These are phyloP conservation scores for Drosophila fungiperda DNA, from an alignment of 2,888 invertebrate genomes.

Conservation along the genomic window DNA sequence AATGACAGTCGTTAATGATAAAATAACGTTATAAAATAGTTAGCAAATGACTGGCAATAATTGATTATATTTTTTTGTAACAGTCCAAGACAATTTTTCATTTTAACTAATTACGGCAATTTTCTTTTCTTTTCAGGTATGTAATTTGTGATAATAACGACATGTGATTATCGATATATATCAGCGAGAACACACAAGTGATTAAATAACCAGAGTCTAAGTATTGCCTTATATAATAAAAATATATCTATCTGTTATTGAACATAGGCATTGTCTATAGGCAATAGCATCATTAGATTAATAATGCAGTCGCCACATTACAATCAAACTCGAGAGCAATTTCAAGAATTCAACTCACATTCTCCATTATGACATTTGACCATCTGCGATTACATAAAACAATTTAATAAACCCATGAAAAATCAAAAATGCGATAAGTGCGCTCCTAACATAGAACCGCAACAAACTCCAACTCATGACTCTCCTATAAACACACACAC, in stretches of 20 bases:
- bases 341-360: slow-evolving; percentile 58
- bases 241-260: slow-evolving; percentile 17
- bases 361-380: slow-evolving; percentile 59
- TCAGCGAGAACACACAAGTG: neutral
- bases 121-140: slow-evolving; percentile 56
- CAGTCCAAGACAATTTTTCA: neutral
- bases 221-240: slow-evolving; percentile 14
- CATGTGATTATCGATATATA: neutral
- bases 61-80: neutral
- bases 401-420: slow-evolving; percentile 80
- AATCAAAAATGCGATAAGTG: slow-evolving; percentile 76
- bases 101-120: slow-evolving; percentile 3
- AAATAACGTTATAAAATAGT: neutral
- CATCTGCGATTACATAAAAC: slow-evolving; percentile 65
- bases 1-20: neutral
- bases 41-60: neutral
- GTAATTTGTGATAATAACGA: slow-evolving; percentile 26
- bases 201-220: neutral
- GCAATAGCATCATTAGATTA: slow-evolving; percentile 45
- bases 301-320: slow-evolving; percentile 41
- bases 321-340: slow-evolving; percentile 60
- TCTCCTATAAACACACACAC: slow-evolving; percentile 10
- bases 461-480: slow-evolving; percentile 19
- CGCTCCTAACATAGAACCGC: slow-evolving; percentile 29
- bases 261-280: slow-evolving; percentile 1